Conservation (phyloP, 2,888 invertebrate genomes). For the Hydraecia micacea region DNA sequence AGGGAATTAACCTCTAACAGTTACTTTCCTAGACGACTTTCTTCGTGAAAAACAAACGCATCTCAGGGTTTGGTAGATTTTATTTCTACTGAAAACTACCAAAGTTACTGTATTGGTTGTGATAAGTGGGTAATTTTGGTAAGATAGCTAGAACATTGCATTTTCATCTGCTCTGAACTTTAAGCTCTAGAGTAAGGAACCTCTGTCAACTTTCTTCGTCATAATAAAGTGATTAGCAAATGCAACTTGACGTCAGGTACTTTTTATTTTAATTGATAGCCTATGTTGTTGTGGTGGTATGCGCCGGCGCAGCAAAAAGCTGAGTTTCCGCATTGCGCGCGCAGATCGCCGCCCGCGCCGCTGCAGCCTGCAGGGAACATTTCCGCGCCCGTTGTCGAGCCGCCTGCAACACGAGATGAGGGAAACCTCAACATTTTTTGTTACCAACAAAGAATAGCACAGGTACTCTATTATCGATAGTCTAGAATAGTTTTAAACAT, state of each 20-base stretch:
- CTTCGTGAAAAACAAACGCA: constrained; percentile 39
- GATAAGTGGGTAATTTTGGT: neutral
- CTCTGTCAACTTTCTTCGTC: constrained; percentile 18
- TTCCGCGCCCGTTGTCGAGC: constrained; percentile 73
- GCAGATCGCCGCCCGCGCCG: constrained; percentile 65
- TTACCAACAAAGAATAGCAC: constrained; percentile 7
- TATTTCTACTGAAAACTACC: neutral
- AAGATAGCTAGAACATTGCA: constrained; percentile 10
- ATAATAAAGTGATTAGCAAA: constrained; percentile 47
- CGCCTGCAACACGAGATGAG: constrained; percentile 75
- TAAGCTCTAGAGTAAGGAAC: neutral
- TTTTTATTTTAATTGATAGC: constrained; percentile 61
- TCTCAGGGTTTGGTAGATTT: neutral
- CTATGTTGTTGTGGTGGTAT: constrained; percentile 30
- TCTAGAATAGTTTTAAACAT: neutral
- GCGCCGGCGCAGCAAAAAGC: constrained; percentile 71
- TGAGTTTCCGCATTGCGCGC: constrained; percentile 82
- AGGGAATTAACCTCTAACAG: constrained; percentile 36
- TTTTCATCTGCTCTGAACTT: constrained; percentile 9
- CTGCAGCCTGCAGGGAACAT: constrained; percentile 78
- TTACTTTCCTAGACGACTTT: constrained; percentile 23
- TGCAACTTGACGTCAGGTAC: constrained; percentile 37
- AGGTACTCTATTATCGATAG: neutral
- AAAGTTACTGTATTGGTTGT: neutral
- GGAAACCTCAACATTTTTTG: constrained; percentile 69